Conservation (phyloP, 2,113 vertebrate species). For the Mus pahari region DNA sequence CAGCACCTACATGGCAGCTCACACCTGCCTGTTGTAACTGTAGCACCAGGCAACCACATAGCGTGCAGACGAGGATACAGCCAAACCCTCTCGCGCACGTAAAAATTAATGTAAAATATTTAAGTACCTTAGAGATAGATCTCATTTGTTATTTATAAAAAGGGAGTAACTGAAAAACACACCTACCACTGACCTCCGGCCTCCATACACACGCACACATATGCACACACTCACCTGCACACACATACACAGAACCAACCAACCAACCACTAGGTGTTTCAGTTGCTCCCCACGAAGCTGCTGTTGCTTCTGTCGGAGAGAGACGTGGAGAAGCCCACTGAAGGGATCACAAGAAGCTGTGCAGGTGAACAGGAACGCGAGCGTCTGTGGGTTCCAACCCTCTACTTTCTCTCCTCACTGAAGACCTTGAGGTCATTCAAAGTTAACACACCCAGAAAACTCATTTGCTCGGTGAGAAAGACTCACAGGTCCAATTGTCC, state of each 20-base stretch:
- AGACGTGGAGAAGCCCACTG: too few relatives aligned
- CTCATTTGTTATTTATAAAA: not conserved
- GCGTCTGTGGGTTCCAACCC: not conserved
- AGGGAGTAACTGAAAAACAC: too few relatives aligned
- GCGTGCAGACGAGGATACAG: too few relatives aligned
- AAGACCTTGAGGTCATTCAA: not conserved
- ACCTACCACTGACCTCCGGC: not conserved
- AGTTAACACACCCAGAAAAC: not conserved
- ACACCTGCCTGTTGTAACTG: not conserved
- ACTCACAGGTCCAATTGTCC: accelerated
- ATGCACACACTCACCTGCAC: too few relatives aligned
- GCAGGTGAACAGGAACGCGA: not conserved
- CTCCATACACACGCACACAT: too few relatives aligned
- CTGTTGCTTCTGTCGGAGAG: not conserved
- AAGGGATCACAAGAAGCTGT: not conserved
- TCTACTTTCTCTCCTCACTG: not conserved
- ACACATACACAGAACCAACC: not conserved
- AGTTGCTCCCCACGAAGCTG: not conserved
- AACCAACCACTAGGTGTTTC: not conserved
- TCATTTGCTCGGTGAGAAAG: not conserved
- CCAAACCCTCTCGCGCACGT: not conserved
- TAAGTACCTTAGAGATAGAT: not conserved
- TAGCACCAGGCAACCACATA: not conserved
- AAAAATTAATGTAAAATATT: not conserved
- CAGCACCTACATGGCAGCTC: not conserved